Evolutionary conservation across 2,888 invertebrate genomes (phyloP).

Genomic region (Frankliniella intonsa): DNA sequence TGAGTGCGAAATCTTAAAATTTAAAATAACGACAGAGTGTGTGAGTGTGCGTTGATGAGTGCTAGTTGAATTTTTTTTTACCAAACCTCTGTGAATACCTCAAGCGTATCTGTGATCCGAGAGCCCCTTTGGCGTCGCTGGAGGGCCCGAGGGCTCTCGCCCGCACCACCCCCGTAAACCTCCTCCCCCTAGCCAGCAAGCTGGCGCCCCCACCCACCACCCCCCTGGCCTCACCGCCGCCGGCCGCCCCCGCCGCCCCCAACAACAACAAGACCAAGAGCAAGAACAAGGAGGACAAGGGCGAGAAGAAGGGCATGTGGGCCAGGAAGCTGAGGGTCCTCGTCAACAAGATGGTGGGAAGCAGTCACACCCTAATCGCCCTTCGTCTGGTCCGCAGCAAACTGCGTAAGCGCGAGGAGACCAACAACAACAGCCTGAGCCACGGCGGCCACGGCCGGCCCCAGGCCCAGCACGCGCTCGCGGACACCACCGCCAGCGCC

Average conservation of each 20-base stretch:
- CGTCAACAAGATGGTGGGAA: constrained; percentile 68
- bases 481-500: constrained; percentile 39
- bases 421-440: constrained; percentile 38
- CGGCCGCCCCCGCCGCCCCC: not conserved
- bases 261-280: not conserved
- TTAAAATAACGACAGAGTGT: not conserved
- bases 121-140: not conserved
- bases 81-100: constrained; percentile 1
- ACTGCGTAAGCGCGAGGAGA: constrained; percentile 79
- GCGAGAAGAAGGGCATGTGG: constrained; percentile 8
- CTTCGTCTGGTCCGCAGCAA: constrained; percentile 89
- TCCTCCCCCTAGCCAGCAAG: not conserved
- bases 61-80: not conserved
- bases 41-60: not conserved
- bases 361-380: constrained; percentile 80
- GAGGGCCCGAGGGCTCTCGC: not conserved
- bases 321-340: constrained; percentile 5
- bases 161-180: not conserved
- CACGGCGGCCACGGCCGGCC: constrained; percentile 43
- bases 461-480: constrained; percentile 45
- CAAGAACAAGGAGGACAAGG: not conserved
- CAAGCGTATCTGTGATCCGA: constrained; percentile 24
- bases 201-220: not conserved
- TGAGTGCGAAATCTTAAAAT: no score
- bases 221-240: not conserved